A percentile compares a stretch with the other conserved stretches of the same genome.
phyloP scores from a whole-genome alignment of 2,888 invertebrate genomes.

The Adineta ricciae region DNA sequence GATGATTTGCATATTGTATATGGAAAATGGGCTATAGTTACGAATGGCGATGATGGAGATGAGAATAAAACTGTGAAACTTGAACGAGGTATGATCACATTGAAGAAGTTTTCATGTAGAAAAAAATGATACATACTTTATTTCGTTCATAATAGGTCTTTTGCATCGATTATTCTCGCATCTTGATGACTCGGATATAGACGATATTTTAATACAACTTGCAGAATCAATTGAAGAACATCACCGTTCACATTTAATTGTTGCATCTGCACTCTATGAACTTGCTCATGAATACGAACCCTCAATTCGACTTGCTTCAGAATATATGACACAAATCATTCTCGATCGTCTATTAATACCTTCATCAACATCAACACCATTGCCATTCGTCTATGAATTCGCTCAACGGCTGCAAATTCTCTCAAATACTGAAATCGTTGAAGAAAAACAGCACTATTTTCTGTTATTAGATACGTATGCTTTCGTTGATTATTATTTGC shows the following conservation, averaged over 20 bases:
- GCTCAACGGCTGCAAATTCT: constrained; percentile 11
- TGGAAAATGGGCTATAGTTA: constrained; percentile 1
- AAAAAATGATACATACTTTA: no score
- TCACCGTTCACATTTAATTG: neutral
- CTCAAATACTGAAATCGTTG: neutral
- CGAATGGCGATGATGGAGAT: neutral
- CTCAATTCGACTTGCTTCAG: neutral
- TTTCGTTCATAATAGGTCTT: neutral
- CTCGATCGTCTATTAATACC: neutral
- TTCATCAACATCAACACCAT: neutral
- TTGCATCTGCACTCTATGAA: neutral
- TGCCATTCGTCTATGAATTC: constrained; percentile 1
- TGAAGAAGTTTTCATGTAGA: no score
- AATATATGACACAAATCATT: neutral
- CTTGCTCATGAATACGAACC: neutral
- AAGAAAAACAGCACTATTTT: neutral
- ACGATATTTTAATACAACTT: neutral
- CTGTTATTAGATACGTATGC: constrained; percentile 1
- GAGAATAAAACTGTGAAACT: neutral
- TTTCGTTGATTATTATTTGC: constrained; percentile 6
- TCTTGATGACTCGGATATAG: neutral
- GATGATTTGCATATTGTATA: constrained; percentile 17
- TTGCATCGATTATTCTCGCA: neutral
- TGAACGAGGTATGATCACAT: neutral
- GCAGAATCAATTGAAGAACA: neutral